phyloP scores from a whole-genome alignment of 92 coral and sea anemone species.

The Actinostola sp. region DNA sequence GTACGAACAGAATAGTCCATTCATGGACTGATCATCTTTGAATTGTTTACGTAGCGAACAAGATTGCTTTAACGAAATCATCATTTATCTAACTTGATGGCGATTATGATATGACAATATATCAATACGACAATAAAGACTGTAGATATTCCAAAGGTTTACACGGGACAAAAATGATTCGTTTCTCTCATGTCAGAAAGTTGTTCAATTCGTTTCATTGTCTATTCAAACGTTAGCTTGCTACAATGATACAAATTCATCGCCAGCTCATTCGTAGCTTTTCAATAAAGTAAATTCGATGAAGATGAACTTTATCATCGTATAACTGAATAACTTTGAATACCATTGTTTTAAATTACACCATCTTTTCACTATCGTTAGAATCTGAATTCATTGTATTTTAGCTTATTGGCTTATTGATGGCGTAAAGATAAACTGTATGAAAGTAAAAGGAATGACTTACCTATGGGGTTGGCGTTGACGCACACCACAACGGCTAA shows the following conservation, averaged over 20 bases:
- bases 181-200: too few species aligned
- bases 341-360: too few species aligned
- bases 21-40: background rate
- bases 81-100: background rate
- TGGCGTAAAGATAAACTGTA: background rate
- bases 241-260: background rate
- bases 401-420: background rate
- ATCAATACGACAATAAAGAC: too few species aligned
- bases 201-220: background rate
- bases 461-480: constrained; percentile 82
- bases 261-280: too few species aligned
- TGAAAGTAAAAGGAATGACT: background rate
- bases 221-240: constrained; percentile 12
- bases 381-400: too few species aligned
- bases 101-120: too few species aligned
- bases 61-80: background rate
- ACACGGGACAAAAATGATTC: too few species aligned
- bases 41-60: background rate
- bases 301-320: too few species aligned
- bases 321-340: too few species aligned
- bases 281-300: too few species aligned
- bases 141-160: too few species aligned
- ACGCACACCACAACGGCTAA: constrained; percentile 89
- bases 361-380: too few species aligned
- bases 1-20: background rate